Percentiles rank a stretch among this genome's conserved stretches.
Evolutionary conservation across 2,113 vertebrate genomes (phyloP).

Genomic region (Raphicerus campestris): DNA sequence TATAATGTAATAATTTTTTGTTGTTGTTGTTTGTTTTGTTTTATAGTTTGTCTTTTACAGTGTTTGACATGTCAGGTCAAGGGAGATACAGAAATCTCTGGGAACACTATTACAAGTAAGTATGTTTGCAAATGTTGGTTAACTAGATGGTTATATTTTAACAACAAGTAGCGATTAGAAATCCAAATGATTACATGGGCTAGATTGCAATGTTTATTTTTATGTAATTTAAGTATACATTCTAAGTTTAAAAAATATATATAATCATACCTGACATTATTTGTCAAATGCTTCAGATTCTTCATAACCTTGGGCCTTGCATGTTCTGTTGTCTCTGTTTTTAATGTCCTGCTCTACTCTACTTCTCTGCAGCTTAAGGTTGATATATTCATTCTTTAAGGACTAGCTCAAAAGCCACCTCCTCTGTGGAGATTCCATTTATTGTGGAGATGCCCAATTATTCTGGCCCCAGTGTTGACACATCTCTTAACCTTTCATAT

Average conservation of each 20-base stretch:
- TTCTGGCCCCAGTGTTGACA: neutral
- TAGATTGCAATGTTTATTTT: neutral
- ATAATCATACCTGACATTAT: neutral
- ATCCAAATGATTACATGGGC: neutral
- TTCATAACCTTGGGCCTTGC: neutral
- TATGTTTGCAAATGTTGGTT: slow-evolving; percentile 42
- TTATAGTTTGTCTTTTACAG: slow-evolving; percentile 95
- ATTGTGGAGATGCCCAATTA: neutral
- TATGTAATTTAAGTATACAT: slow-evolving; percentile 7
- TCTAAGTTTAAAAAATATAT: neutral
- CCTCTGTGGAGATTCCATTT: neutral
- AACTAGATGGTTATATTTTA: neutral
- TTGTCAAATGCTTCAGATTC: neutral
- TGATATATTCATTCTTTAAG: neutral
- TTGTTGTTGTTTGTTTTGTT: slow-evolving; percentile 75
- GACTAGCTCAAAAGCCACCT: neutral
- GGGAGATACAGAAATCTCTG: slow-evolving; percentile 98
- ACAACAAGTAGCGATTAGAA: neutral
- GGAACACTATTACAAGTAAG: slow-evolving; percentile 99
- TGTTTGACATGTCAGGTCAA: slow-evolving; percentile 99
- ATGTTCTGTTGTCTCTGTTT: neutral
- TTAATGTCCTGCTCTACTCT: neutral
- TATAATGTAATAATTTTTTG: slow-evolving; percentile 13
- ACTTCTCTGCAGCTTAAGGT: neutral
- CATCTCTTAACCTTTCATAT: neutral